Evolutionary conservation across 2,888 invertebrate genomes (phyloP), one percentile per base, ranked within the genome.

Genomic region (Tenthredo notha): DNA sequence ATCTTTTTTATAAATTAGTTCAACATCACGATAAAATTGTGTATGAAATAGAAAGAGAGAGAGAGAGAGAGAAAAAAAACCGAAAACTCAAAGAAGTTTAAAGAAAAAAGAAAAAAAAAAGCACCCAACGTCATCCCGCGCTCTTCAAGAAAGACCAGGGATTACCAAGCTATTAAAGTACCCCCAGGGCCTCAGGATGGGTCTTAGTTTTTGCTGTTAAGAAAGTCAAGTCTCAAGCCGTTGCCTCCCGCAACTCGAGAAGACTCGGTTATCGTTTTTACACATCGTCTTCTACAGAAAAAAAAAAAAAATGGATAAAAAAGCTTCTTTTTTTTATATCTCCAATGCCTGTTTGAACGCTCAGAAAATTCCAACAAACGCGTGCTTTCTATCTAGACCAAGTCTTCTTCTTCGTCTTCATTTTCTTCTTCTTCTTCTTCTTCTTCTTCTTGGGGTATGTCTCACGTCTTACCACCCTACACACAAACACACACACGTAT

Each of bases 101-200:
- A n/a, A n/a, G n/a, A n/a, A n/a, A n/a, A n/a, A n/a, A n/a, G n/a
- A n/a, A n/a, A n/a, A n/a, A 74, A 74, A 40, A 21, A 25, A 40
- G 9, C 72, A 33, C 25, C 21, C 15, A 21, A 40, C 33, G 43
- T 43, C 75, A 50, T 75, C 33, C 77, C 47, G 47, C 47, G 47
- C 47, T 47, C 12, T 12, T 54, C n/a, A 9, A 43, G 15, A 29
- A 74, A 43, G 72, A 74, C 61, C 37, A 12, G 37, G 61, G 58
- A 61, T 80, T 40, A 40, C n/a, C 7, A 80, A 80, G 80, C 80
- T 80, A 80, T 80, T 80, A 80, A 80, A 80, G 80, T 61, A 80
- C 80, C 80, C 80, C 80, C 80, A 80, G 80, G 80, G 58, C 61
- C 37, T 29, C 12, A 12, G 40, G 25, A 25, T 80, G 40, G 58